Evolutionary conservation across 1,140 invertebrate genomes (phyloP).

Genomic region (Polyergus mexicanus): DNA sequence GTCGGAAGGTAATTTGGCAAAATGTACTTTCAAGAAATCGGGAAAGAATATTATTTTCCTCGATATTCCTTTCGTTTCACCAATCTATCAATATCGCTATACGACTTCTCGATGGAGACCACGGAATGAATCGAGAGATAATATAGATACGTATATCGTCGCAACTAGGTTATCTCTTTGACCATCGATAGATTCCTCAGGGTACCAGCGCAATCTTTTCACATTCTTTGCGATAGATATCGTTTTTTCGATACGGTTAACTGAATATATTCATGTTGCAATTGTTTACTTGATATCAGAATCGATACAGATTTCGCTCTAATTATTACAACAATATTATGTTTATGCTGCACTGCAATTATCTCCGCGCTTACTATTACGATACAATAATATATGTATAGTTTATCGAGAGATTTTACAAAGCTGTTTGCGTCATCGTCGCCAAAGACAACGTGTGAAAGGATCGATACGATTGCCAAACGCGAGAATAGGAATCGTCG

Average conservation of each 20-base stretch:
- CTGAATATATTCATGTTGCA: neutral
- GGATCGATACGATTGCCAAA: conserved; percentile 28
- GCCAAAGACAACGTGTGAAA: neutral
- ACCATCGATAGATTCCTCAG: conserved; percentile 2
- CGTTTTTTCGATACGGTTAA: neutral
- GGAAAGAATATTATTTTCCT: neutral
- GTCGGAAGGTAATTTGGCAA: neutral
- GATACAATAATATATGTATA: neutral
- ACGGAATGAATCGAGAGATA: conserved; percentile 42
- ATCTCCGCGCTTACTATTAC: neutral
- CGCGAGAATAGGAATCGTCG: neutral
- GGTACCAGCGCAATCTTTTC: conserved; percentile 6
- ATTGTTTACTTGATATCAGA: conserved; percentile 8
- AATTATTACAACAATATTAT: neutral
- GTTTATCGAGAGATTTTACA: neutral
- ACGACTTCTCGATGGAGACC: conserved; percentile 22
- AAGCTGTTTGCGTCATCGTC: neutral
- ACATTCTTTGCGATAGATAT: neutral
- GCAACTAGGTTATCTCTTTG: conserved; percentile 12
- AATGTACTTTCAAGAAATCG: conserved; percentile 1
- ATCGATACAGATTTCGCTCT: neutral
- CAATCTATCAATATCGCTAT: conserved; percentile 33
- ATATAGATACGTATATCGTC: conserved; percentile 68
- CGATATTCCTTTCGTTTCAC: neutral
- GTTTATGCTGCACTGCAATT: neutral